Base-by-base conservation (phyloP, 37 sponge, comb jelly and placozoan species). In the Aplysina aerophoba region DNA sequence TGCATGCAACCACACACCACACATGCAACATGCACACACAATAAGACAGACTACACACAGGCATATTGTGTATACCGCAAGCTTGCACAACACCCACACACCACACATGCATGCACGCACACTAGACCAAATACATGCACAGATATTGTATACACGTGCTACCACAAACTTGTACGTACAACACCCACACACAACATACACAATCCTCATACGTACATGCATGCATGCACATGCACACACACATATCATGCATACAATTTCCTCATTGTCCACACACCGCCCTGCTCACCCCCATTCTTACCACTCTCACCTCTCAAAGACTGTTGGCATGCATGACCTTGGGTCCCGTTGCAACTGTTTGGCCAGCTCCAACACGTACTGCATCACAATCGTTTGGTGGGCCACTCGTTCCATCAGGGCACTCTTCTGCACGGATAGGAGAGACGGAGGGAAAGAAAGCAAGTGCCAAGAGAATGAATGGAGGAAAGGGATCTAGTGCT, bases 351-450 rank as follows among this genome's bases (percentile, higher is more conserved):
- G 78, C 67, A 99, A 83, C 64, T 92, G 94, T 28, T 87, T 91
- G 65, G 94, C 93, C 65, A 99, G 87, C 82, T 99, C 96, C 59
- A 99, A 87, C 34, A 99, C 91, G 90, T 97, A 99, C 88, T 99
- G 97, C 92, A 99, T 93, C 37, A 95, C 92, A 17, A 99, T 95
- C 5, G 94, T 90, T 83, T 99, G 99, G 54, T 92, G 93, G n/a
- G 99, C 93, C 54, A 99, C 99, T 60, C 88, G 84, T 85, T 89
- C 80, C 99, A 98, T 96, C 81, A 98, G 84, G 17, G 92, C 83
- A 83, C 84, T 85, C 83, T 95, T 95, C 96, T 97, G 78, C 22
- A 54, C 37, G 63, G n/a, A 35, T 38, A 38, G 62, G 41, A 24
- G 24, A 27, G 55, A 16, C 44, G 41, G 17, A 0, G 17, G 1